Conservation (phyloP, 2,888 invertebrate genomes). For the Halictus quadricinctus region DNA sequence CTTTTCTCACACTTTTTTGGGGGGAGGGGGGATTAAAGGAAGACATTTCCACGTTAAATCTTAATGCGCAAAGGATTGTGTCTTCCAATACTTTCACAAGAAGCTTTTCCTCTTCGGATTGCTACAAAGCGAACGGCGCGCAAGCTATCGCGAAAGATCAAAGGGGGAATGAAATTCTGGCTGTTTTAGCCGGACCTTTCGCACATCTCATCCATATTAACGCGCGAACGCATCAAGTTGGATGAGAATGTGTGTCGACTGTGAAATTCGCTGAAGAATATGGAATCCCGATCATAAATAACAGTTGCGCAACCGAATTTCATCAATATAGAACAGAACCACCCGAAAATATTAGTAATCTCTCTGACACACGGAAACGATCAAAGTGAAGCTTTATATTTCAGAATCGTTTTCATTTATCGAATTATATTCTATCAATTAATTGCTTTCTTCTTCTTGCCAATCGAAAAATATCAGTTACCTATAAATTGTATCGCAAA, state of each 20-base stretch:
- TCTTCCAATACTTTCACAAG: not conserved
- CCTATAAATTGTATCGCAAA: not conserved
- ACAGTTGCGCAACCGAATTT: not conserved
- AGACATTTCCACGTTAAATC: not conserved
- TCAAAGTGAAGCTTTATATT: not conserved
- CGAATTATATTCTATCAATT: not conserved
- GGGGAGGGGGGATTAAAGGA: not conserved
- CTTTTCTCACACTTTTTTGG: not conserved
- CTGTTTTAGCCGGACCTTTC: conserved; percentile 31
- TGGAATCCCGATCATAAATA: not conserved
- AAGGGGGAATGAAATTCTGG: conserved; percentile 34
- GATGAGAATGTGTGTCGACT: conserved; percentile 4
- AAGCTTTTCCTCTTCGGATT: not conserved
- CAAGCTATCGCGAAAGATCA: not conserved
- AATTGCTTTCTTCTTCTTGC: not conserved
- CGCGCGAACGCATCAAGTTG: conserved; percentile 24
- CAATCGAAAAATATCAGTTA: not conserved
- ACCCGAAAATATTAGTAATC: not conserved
- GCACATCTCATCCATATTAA: conserved; percentile 55
- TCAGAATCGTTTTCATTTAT: not conserved
- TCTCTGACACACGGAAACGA: not conserved
- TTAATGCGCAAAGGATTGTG: not conserved
- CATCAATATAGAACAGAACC: not conserved
- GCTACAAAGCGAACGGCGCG: not conserved
- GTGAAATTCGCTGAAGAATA: not conserved